Conservation (phyloP, 2,113 vertebrate genomes). For the Hystrix brachyura region DNA sequence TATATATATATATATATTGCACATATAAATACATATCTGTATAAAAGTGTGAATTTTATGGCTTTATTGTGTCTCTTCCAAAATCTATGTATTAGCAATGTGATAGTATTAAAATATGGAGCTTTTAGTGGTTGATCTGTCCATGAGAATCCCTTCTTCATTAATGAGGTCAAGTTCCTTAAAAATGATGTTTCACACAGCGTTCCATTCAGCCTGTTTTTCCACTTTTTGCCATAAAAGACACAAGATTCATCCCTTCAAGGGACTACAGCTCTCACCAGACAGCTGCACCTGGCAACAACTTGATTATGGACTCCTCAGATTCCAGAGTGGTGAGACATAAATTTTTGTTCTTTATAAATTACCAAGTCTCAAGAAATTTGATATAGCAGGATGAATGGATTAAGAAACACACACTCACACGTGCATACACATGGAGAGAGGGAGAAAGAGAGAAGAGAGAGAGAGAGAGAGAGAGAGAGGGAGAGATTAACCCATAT, state of each 20-base stretch:
- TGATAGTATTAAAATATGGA: background rate
- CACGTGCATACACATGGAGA: background rate
- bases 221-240: too few relatives aligned
- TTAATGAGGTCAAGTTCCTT: background rate
- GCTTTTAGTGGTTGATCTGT: background rate
- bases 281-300: background rate
- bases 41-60: background rate
- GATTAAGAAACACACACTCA: background rate
- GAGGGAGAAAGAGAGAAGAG: background rate
- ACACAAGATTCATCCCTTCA: background rate
- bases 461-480: background rate
- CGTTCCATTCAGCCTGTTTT: background rate
- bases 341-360: background rate
- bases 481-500: background rate
- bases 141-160: fast-evolving
- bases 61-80: background rate
- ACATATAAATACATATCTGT: background rate
- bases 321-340: background rate
- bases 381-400: background rate
- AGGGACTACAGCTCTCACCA: background rate
- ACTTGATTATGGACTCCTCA: background rate
- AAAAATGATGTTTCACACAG: background rate
- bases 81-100: background rate
- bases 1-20: background rate
- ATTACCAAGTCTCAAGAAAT: background rate